A percentile compares a stretch with the other conserved stretches of the same genome.
Conservation (phyloP, 2,888 invertebrate genomes). For the Pocota personata region DNA sequence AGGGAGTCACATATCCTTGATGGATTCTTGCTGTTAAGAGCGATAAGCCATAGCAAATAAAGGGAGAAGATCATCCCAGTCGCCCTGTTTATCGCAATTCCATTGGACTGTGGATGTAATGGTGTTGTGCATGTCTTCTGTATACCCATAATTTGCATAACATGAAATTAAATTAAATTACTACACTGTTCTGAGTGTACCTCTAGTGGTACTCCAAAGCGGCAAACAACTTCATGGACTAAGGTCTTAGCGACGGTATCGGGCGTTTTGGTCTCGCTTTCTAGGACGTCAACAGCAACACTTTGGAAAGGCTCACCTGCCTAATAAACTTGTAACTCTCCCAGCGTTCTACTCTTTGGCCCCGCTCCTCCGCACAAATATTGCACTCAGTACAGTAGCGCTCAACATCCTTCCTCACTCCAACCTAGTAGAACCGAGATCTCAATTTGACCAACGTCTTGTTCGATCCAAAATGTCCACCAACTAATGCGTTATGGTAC, state of each 20-base stretch:
- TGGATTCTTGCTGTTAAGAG: too few species aligned
- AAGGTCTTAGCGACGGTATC: neutral
- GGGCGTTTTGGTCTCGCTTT: too few species aligned
- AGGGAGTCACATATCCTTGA: too few species aligned
- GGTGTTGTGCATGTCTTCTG: slow-evolving; percentile 75
- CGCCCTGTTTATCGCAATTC: slow-evolving; percentile 62
- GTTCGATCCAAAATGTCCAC: slow-evolving; percentile 7
- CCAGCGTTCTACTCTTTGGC: neutral
- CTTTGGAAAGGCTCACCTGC: too few species aligned
- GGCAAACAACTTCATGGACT: slow-evolving; percentile 34
- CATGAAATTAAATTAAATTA: slow-evolving; percentile 41
- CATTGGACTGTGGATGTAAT: slow-evolving; percentile 73
- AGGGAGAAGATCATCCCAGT: too few species aligned
- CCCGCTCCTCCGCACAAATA: neutral
- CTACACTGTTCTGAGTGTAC: slow-evolving; percentile 61
- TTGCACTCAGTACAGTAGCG: neutral
- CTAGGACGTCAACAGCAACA: too few species aligned
- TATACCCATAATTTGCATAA: slow-evolving; percentile 57
- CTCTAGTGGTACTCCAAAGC: slow-evolving; percentile 58
- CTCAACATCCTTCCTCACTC: neutral
- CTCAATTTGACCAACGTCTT: slow-evolving; percentile 10
- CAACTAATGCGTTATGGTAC: neutral
- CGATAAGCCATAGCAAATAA: too few species aligned
- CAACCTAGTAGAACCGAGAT: too few species aligned
- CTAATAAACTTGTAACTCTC: too few species aligned